A percentile compares a stretch with the other conserved stretches of the same genome.
These are phyloP conservation scores for Phrynosoma platyrhinos DNA, from an alignment of 2,113 vertebrate species.

Conservation along the genomic window DNA sequence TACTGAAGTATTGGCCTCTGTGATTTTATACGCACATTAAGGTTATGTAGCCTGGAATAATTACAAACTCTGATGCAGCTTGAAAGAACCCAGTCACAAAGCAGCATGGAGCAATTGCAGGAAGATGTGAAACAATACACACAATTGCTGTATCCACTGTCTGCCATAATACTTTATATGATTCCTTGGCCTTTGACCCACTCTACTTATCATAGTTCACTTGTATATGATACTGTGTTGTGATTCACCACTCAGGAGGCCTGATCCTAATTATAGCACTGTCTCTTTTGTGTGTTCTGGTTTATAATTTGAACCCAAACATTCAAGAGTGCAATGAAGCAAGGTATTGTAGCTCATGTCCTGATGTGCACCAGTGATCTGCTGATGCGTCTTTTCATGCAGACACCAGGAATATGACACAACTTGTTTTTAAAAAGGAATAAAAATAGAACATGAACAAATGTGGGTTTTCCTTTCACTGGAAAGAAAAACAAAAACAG, in stretches of 20 bases:
- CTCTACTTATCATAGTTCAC: neutral
- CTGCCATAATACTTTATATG: neutral
- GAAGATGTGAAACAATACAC: neutral
- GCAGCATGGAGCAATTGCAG: neutral
- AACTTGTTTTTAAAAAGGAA: constrained; percentile 9
- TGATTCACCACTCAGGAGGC: constrained; percentile 49
- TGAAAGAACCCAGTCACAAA: neutral
- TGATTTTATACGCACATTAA: neutral
- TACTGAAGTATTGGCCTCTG: neutral
- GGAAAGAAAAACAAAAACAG: neutral
- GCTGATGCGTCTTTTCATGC: constrained; percentile 31
- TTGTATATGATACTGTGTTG: neutral
- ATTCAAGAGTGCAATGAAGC: constrained; percentile 60
- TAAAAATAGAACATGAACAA: constrained; percentile 45
- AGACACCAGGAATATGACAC: constrained; percentile 42
- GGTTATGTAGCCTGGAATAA: neutral
- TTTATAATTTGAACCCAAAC: constrained; percentile 69
- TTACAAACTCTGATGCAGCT: neutral
- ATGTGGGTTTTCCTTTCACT: constrained; percentile 23
- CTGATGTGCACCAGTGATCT: constrained; percentile 51
- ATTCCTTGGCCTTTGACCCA: constrained; percentile 37
- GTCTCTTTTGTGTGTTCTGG: constrained; percentile 37
- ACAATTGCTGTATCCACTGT: neutral
- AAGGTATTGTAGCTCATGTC: constrained; percentile 39
- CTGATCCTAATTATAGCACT: constrained; percentile 49